These are phyloP conservation scores for Nesidiocoris tenuis DNA, from an alignment of 2,888 invertebrate genomes.

Conservation along the genomic window DNA sequence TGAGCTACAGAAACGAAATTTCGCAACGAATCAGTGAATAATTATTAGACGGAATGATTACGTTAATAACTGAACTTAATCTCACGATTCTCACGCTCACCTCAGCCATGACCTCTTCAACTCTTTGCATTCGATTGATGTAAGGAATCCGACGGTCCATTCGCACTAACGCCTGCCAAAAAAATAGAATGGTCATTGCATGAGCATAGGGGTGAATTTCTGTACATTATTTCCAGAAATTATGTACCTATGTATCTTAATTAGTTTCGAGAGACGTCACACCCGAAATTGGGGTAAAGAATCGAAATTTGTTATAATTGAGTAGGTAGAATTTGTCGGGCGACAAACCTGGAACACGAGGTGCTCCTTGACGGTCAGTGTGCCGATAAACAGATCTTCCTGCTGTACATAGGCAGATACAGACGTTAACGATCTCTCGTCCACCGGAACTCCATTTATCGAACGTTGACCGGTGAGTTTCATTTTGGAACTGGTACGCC, in stretches of 20 bases:
- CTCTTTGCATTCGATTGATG: conserved; percentile 71
- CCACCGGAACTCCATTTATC: conserved; percentile 75
- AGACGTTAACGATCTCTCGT: conserved; percentile 69
- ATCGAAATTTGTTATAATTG: too few relatives aligned
- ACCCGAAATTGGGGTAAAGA: too few relatives aligned
- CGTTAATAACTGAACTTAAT: not conserved
- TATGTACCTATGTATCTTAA: too few relatives aligned
- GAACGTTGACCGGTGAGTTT: conserved; percentile 62
- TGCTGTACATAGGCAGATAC: conserved; percentile 91
- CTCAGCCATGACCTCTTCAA: conserved; percentile 84
- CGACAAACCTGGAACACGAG: conserved; percentile 75
- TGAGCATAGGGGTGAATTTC: too few relatives aligned
- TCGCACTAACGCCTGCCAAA: conserved; percentile 73
- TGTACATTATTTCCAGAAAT: too few relatives aligned
- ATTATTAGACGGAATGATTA: not conserved
- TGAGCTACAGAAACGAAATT: conserved; percentile 60
- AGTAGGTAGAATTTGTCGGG: too few relatives aligned
- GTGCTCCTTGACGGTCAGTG: conserved; percentile 85
- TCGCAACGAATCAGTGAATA: not conserved
- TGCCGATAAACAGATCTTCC: conserved; percentile 88
- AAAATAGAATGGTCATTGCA: not conserved
- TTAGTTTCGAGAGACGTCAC: too few relatives aligned
- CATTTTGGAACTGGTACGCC: conserved; percentile 68
- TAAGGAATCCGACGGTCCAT: conserved; percentile 79
- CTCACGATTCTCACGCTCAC: conserved; percentile 55